Conservation (phyloP, 2,888 invertebrate species). For the Scrobipalpa costella region DNA sequence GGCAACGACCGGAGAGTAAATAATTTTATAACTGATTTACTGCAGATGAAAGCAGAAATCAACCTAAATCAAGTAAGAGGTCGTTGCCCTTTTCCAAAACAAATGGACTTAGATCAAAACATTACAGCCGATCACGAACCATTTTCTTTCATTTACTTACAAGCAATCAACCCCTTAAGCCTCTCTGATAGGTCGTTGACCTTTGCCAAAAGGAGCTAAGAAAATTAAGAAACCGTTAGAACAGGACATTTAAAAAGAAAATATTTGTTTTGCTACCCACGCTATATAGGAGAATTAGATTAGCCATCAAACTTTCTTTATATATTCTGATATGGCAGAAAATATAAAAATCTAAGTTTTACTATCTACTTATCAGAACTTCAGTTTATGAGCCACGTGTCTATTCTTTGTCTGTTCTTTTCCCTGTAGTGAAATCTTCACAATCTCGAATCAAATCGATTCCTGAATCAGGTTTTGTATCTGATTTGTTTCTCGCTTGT, state of each 20-base stretch:
- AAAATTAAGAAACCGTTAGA: neutral
- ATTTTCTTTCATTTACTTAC: slow-evolving; percentile 1
- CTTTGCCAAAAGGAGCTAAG: neutral
- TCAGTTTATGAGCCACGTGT: no score
- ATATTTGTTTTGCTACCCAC: no score
- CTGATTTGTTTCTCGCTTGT: slow-evolving; percentile 9
- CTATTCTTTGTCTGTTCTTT: no score
- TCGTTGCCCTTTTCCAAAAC: slow-evolving; percentile 12
- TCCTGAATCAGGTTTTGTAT: neutral
- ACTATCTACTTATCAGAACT: no score
- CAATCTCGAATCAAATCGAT: neutral
- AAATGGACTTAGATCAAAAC: slow-evolving; percentile 6
- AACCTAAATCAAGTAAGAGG: slow-evolving; percentile 13
- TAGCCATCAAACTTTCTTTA: no score
- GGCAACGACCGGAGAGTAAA: slow-evolving; percentile 3
- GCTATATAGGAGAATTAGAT: no score
- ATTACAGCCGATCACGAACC: slow-evolving; percentile 11
- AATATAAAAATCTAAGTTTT: no score
- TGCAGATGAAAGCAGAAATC: slow-evolving; percentile 7
- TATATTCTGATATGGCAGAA: no score
- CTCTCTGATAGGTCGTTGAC: neutral
- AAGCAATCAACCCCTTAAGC: slow-evolving; percentile 11
- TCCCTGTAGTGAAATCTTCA: neutral
- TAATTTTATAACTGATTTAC: neutral
- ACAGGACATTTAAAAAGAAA: neutral